A percentile compares a stretch with the other conserved stretches of the same genome.
Conservation (phyloP, 2,888 invertebrate species). For the Nomada fabriciana region DNA sequence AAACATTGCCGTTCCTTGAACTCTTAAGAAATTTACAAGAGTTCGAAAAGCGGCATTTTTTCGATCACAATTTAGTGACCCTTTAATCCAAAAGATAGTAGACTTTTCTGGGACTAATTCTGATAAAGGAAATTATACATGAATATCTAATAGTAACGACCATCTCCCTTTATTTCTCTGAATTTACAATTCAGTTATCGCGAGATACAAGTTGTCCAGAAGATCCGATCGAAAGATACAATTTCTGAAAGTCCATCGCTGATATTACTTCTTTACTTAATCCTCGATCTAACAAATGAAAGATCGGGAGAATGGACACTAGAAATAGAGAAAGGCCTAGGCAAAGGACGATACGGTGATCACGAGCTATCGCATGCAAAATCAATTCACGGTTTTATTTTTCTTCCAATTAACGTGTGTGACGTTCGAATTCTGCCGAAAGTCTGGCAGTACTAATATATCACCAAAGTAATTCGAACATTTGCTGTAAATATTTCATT, state of each 20-base stretch:
- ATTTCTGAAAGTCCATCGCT: slow-evolving; percentile 15
- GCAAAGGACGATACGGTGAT: slow-evolving; percentile 16
- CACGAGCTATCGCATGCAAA: slow-evolving; percentile 27
- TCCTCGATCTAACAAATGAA: slow-evolving; percentile 23
- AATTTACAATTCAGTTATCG: slow-evolving; percentile 44
- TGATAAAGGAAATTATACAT: neutral
- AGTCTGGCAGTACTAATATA: slow-evolving; percentile 64
- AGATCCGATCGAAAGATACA: slow-evolving; percentile 13
- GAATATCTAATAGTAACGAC: slow-evolving; percentile 41
- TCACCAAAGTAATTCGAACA: slow-evolving; percentile 22
- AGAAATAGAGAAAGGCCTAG: slow-evolving; percentile 29
- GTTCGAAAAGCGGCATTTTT: too few relatives aligned
- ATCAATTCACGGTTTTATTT: neutral
- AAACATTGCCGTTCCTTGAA: too few relatives aligned
- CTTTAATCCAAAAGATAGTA: too few relatives aligned
- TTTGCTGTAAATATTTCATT: neutral
- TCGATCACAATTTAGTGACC: too few relatives aligned
- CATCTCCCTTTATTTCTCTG: slow-evolving; percentile 45
- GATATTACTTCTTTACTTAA: neutral
- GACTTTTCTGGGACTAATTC: too few relatives aligned
- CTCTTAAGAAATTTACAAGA: too few relatives aligned
- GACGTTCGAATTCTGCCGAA: slow-evolving; percentile 19
- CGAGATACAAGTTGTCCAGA: slow-evolving; percentile 27
- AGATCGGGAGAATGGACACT: slow-evolving; percentile 26
- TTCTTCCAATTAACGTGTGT: neutral